Percentiles rank a stretch among this genome's conserved stretches.
phyloP scores from a whole-genome alignment of 1,140 invertebrate genomes.

The Drosophila ananassae region DNA sequence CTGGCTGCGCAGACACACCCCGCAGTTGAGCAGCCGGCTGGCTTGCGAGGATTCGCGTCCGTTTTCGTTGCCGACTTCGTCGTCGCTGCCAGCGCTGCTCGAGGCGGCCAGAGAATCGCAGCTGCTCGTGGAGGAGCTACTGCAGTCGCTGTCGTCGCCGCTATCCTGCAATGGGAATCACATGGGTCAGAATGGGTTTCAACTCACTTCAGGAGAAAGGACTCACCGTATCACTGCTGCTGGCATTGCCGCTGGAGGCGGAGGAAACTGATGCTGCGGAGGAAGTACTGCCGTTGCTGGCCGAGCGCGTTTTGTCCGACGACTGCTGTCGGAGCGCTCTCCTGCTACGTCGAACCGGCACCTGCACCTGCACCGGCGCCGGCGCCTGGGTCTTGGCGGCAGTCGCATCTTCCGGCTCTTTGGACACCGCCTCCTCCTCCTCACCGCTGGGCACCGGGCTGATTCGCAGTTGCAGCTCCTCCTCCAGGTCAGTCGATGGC shows the following conservation, averaged over 20 bases:
- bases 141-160: conserved; percentile 62
- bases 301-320: conserved; percentile 26
- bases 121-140: conserved; percentile 51
- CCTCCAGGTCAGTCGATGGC: conserved; percentile 85
- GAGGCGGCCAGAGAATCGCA: conserved; percentile 34
- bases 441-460: conserved; percentile 6
- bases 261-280: conserved; percentile 26
- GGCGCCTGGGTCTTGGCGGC: neutral
- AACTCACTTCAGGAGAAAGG: too few relatives aligned
- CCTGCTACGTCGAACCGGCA: conserved; percentile 28
- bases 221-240: conserved; percentile 60
- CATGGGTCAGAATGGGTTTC: too few relatives aligned
- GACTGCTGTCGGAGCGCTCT: conserved; percentile 39
- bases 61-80: conserved; percentile 26
- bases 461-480: conserved; percentile 61
- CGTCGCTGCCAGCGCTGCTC: conserved; percentile 30
- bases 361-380: conserved; percentile 4
- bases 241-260: conserved; percentile 38
- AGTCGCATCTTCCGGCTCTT: neutral
- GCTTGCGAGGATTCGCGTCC: conserved; percentile 3
- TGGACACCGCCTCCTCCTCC: conserved; percentile 16
- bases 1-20: conserved; percentile 85
- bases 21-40: conserved; percentile 77
- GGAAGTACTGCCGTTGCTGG: conserved; percentile 44
- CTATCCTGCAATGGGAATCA: conserved; percentile 38